Evolutionary conservation across 2,113 vertebrate species (phyloP).

Genomic region (Brachionichthys hirsutus): DNA sequence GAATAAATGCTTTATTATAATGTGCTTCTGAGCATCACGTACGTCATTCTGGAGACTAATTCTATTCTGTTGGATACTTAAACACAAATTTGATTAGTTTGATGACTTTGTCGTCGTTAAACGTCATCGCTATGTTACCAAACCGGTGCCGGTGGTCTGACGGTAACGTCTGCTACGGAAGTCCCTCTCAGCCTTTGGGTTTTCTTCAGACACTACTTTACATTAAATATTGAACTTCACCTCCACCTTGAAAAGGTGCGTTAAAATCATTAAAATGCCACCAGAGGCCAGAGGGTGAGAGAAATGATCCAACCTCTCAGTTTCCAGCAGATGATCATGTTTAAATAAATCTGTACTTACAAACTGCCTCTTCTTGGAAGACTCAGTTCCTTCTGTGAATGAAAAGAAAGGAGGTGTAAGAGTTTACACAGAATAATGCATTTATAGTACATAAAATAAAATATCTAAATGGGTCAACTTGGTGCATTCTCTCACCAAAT

Average conservation of each 20-base stretch:
- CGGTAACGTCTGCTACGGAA: too few relatives aligned
- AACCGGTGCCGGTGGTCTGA: too few relatives aligned
- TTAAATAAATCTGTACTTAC: slow-evolving; percentile 82
- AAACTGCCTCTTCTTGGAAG: slow-evolving; percentile 97
- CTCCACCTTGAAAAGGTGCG: too few relatives aligned
- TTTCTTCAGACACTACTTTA: too few relatives aligned
- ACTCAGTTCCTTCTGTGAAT: slow-evolving; percentile 95
- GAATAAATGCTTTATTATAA: not conserved
- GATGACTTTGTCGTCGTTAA: slow-evolving; percentile 26
- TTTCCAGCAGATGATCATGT: not conserved
- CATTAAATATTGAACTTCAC: too few relatives aligned
- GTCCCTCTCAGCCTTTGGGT: too few relatives aligned
- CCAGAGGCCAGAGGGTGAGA: not conserved
- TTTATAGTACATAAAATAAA: not conserved
- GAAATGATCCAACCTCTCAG: not conserved
- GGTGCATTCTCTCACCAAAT: not conserved
- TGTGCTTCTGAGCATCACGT: too few relatives aligned
- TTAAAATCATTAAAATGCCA: not conserved
- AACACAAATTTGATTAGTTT: not conserved
- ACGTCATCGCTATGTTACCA: slow-evolving; percentile 53
- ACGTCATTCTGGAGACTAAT: too few relatives aligned
- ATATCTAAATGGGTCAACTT: too few relatives aligned
- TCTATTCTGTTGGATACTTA: not conserved
- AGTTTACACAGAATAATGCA: not conserved
- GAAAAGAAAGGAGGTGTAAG: slow-evolving; percentile 48